Evolutionary conservation across 1,140 invertebrate species (phyloP).

Genomic region (Brachystomella parvula): DNA sequence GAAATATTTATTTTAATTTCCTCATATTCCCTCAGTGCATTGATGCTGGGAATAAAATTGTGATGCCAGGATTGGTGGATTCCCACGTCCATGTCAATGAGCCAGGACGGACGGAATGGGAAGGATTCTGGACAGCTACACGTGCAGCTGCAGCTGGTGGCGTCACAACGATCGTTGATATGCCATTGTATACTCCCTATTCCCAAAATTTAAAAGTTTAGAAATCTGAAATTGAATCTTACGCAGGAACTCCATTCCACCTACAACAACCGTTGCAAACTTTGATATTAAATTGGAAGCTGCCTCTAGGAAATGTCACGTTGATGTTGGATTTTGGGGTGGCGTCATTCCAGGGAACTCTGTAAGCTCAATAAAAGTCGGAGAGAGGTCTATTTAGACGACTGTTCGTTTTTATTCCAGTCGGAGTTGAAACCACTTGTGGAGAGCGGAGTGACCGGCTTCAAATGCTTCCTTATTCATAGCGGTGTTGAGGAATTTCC

Average conservation of each 20-base stretch:
- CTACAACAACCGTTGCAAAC: slow-evolving; percentile 56
- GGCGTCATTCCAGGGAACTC: slow-evolving; percentile 58
- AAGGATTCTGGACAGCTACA: slow-evolving; percentile 61
- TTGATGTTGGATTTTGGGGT: slow-evolving; percentile 69
- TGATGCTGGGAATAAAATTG: slow-evolving; percentile 52
- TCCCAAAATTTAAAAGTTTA: background rate
- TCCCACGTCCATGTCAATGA: slow-evolving; percentile 82
- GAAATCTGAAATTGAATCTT: background rate
- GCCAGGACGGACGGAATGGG: slow-evolving; percentile 66
- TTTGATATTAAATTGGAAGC: slow-evolving; percentile 52
- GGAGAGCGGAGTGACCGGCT: slow-evolving; percentile 58
- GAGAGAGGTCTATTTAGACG: slow-evolving; percentile 4
- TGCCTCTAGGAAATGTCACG: slow-evolving; percentile 53
- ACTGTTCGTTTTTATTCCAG: slow-evolving; percentile 41
- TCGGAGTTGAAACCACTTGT: slow-evolving; percentile 53
- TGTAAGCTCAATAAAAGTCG: slow-evolving; percentile 39
- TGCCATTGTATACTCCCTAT: slow-evolving; percentile 54
- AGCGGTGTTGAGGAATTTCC: slow-evolving; percentile 60
- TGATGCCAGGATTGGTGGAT: slow-evolving; percentile 77
- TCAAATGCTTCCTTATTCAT: slow-evolving; percentile 63
- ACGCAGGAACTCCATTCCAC: slow-evolving; percentile 59
- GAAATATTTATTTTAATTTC: background rate
- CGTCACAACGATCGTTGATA: slow-evolving; percentile 63
- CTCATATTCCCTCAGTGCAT: slow-evolving; percentile 44
- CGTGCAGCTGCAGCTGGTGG: slow-evolving; percentile 62